A percentile compares a stretch with the other conserved stretches of the same genome.
These are phyloP conservation scores for Aptenodytes patagonicus DNA, from an alignment of 2,113 vertebrate species.

Conservation along the genomic window DNA sequence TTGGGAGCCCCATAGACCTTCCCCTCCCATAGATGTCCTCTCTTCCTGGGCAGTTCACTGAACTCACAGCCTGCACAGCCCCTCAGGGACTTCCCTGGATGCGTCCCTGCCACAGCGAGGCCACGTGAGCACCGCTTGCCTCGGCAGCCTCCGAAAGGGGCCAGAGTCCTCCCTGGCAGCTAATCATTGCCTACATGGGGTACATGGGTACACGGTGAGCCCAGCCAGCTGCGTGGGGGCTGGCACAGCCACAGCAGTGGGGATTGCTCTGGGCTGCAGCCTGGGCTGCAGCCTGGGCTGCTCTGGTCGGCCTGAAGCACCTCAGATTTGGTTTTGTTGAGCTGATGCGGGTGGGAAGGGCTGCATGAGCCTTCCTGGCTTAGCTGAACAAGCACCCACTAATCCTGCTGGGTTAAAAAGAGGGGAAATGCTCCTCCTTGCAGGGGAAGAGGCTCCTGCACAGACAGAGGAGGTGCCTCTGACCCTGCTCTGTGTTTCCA, in stretches of 20 bases:
- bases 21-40: neutral
- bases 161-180: neutral
- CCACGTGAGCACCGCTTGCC: accelerated
- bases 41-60: neutral
- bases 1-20: neutral
- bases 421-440: neutral
- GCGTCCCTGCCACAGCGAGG: accelerated
- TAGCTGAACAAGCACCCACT: neutral
- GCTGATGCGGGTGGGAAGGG: neutral
- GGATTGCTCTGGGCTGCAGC: neutral
- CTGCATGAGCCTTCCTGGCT: neutral
- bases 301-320: neutral
- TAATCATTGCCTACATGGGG: neutral
- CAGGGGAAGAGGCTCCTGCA: neutral
- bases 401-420: neutral
- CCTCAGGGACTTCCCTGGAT: neutral
- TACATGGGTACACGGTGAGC: accelerated
- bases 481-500: neutral
- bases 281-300: neutral
- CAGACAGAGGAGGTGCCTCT: neutral
- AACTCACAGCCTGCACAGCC: accelerated
- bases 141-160: neutral
- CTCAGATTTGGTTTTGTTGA: neutral
- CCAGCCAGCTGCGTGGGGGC: accelerated
- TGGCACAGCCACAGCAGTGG: neutral